phyloP scores from a whole-genome alignment of 2,797 vertebrate species.

The Prunella strophiata region DNA sequence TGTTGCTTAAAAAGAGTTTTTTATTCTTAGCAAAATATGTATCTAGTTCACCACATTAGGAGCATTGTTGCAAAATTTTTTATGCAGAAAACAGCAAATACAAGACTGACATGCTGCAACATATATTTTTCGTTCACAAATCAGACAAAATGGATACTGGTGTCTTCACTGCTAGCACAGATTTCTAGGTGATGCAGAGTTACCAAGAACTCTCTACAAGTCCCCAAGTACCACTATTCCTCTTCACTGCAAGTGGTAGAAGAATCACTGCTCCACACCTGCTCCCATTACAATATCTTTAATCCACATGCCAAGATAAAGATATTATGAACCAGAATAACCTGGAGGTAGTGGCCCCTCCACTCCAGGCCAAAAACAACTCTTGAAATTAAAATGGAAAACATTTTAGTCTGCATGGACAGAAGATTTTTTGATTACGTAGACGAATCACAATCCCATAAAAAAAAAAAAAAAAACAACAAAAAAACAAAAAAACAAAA shows the following conservation, averaged over 20 bases:
- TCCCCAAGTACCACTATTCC: background rate
- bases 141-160: background rate
- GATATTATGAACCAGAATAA: background rate
- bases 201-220: background rate
- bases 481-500: no score
- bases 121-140: background rate
- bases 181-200: background rate
- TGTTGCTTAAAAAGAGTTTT: background rate
- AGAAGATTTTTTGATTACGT: background rate
- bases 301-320: background rate
- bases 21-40: background rate
- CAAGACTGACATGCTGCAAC: background rate
- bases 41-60: background rate
- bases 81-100: background rate
- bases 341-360: accelerated
- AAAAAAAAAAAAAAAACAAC: no score
- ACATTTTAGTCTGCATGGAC: background rate
- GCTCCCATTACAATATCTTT: background rate
- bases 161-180: background rate
- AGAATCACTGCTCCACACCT: background rate
- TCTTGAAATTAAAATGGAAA: background rate
- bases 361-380: background rate
- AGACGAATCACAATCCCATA: background rate
- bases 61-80: background rate
- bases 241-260: background rate